These are phyloP conservation scores for Polypedilum vanderplanki DNA, from an alignment of 1,140 invertebrate genomes.

Conservation along the genomic window DNA sequence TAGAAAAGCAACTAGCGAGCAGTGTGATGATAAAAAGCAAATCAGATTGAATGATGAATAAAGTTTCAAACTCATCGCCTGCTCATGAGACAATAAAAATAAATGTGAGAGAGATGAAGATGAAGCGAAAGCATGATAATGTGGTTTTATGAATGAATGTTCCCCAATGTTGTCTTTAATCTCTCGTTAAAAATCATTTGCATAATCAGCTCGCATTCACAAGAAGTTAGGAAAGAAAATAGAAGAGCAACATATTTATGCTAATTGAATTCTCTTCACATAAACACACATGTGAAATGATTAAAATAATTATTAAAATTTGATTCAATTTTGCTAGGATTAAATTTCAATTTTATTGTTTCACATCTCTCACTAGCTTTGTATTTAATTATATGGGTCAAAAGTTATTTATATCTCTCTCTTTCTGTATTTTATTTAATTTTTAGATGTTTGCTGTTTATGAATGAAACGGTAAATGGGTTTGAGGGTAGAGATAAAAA, in stretches of 20 bases:
- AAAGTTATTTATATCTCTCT: no score
- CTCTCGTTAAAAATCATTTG: conserved; percentile 15
- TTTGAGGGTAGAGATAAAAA: no score
- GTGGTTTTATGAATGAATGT: neutral
- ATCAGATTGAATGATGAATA: no score
- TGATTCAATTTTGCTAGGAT: neutral
- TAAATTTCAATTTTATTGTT: conserved; percentile 11
- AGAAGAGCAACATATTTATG: conserved; percentile 5
- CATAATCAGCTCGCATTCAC: neutral
- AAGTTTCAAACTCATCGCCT: no score
- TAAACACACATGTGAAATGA: neutral
- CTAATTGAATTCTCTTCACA: neutral
- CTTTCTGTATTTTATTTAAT: no score
- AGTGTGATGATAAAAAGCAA: no score
- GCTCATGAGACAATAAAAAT: neutral
- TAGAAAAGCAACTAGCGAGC: no score
- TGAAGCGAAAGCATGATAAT: neutral
- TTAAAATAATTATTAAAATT: neutral
- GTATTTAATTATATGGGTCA: no score
- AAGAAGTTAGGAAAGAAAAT: neutral
- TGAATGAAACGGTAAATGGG: no score
- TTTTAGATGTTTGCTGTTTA: no score
- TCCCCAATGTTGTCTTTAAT: neutral
- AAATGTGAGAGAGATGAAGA: conserved; percentile 1
- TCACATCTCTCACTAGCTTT: no score